Conservation (phyloP, 2,888 invertebrate species). For the Diabrotica balteata region DNA sequence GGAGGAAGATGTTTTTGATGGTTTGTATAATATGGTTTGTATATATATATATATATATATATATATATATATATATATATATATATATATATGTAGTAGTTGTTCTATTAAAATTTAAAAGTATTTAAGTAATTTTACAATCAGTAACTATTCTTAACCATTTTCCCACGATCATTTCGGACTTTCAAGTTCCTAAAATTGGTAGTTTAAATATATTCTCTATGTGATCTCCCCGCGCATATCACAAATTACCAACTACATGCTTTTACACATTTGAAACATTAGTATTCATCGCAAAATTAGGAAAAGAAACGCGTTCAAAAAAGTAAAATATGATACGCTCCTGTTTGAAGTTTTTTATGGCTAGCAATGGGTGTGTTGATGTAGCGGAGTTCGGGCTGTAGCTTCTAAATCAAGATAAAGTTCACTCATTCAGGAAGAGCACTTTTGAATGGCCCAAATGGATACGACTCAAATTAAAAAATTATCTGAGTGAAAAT, state of each 20-base stretch:
- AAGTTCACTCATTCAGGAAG: conserved; percentile 36
- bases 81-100: no score
- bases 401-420: conserved; percentile 38
- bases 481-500: conserved; percentile 34
- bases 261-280: background rate
- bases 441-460: conserved; percentile 34
- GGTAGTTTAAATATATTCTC: no score
- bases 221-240: no score
- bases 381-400: conserved; percentile 31
- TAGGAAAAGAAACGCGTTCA: background rate
- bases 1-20: no score
- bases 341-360: conserved; percentile 26
- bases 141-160: no score
- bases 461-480: conserved; percentile 37
- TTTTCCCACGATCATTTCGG: no score
- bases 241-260: background rate
- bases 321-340: conserved; percentile 5
- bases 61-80: no score
- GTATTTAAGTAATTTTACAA: no score
- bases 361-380: conserved; percentile 27
- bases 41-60: no score
- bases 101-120: no score
- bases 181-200: no score
- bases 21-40: no score
- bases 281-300: background rate